Base-by-base conservation (phyloP, 2,113 vertebrate genomes). In the Zeus faber region DNA sequence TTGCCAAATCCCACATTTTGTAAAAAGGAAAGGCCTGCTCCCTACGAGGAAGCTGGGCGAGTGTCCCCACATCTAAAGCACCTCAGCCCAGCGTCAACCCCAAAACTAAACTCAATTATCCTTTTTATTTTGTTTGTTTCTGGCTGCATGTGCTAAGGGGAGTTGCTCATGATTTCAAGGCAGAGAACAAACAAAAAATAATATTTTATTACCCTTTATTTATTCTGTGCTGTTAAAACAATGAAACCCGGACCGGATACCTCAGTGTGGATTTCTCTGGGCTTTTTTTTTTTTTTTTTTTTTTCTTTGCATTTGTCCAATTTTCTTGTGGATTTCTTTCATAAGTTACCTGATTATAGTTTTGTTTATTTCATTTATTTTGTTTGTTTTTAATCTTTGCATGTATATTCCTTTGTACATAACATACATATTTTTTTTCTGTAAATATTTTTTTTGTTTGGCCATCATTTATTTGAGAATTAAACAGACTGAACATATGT, bases 391-490 rank as follows among this genome's bases (percentile, higher is more conserved):
- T n/a, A n/a, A n/a, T n/a, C n/a, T 93, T 91, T 93, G 93, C 93
- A 95, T 94, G 91, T 96, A 93, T 91, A 94, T 93, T 93, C 92
- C 89, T 93, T 93, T 95, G 94, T 95, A 96, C 91, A 95, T 90
- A 87, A 86, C 87, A 86, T 75, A 70, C 62, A 78, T 91, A 87
- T 91, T 92, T 89, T 86, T 88, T 86, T 80, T 54, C 77, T 95
- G 92, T 96, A 93, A 92, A 93, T 94, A 95, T 88, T 91, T 88
- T 90, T 60, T 75, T 92, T 93, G 94, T 94, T 90, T 37, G 11
- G 89, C 87, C 92, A 92, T 94, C 89, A 89, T 75, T 74, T 77
- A 77, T 93, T 94, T 94, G 89, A 81, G 89, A 91, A 93, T 93
- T 94, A 95, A 96, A 96, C 87, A 54, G 85, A 82, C 88, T 89